A percentile compares a stretch with the other conserved stretches of the same genome.
Conservation (phyloP, 2,113 vertebrate genomes). For the Cephalopterus ornatus region DNA sequence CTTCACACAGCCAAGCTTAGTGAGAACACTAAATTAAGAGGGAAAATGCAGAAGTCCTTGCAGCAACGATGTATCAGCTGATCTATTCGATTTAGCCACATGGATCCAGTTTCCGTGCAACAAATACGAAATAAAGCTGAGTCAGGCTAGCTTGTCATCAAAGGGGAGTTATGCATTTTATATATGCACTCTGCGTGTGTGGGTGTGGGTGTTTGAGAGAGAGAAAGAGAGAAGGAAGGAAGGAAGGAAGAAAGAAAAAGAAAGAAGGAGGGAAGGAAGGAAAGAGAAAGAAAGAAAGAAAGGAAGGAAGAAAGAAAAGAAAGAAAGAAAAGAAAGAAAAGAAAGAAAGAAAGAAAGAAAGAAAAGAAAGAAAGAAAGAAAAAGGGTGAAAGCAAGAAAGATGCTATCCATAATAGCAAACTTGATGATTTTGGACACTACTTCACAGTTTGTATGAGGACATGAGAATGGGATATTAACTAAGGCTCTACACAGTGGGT, state of each 20-base stretch:
- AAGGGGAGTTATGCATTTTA: background rate
- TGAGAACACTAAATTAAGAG: background rate
- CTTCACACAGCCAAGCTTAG: background rate
- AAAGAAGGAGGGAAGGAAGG: accelerated
- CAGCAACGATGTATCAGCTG: background rate
- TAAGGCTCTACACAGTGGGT: background rate
- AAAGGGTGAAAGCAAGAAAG: background rate
- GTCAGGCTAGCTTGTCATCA: background rate
- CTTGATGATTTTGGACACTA: background rate
- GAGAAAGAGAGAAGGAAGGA: background rate
- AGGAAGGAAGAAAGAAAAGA: background rate
- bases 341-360: background rate
- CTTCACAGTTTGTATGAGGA: background rate
- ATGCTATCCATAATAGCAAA: background rate
- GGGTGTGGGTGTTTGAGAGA: background rate
- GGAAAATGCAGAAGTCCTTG: background rate
- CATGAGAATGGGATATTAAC: background rate
- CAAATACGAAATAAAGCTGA: background rate
- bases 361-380: background rate
- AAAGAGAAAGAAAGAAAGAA: no score
- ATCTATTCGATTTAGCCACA: background rate
- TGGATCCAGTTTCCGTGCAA: background rate
- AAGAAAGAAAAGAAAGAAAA: accelerated
- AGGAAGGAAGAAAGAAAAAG: no score
- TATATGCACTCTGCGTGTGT: background rate